Evolutionary conservation across 2,888 invertebrate species (phyloP), one percentile per base, ranked within the genome.

Genomic region (Tubulanus polymorphus): DNA sequence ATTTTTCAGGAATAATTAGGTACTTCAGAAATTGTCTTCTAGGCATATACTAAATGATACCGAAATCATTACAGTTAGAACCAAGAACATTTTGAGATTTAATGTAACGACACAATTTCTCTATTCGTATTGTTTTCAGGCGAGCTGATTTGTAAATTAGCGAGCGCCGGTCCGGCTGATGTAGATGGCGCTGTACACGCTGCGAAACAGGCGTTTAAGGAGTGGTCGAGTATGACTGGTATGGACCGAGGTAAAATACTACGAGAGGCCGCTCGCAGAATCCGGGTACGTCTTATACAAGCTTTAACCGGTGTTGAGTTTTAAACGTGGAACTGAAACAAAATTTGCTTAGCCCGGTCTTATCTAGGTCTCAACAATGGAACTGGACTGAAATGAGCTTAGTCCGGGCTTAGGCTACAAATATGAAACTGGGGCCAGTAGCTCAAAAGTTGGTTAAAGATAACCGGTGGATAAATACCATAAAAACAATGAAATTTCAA

Each of bases 161-260:
- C 52, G 10, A 62, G 56, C 48, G 64, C 74, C 12, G 70, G 73
- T 26, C 52, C 49, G 15, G 56, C 68, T 37, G 81, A 82, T 60
- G 76, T 83, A 2, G 68, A 80, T 54, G 54, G 60, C 29, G 81
- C 81, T 15, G 79, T 82, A 1, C 49, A 58, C 12, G 59, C 64
- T 51, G 80, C 82, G 0, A 68, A 67, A 53, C 53, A 63, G 12
- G 82, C 81, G 1, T 80, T 79, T 56, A 54, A 58, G 23, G 45
- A 55, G 0, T 83, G 83, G 83, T 72, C 76, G 6, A 60, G 68
- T 57, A 59, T 74, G 29, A 67, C 80, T 5, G 78, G 79, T 26
- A 70, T 73, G 45, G 80, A 82, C 60, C 68, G 83, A 54, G 82
- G 81, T 6, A 72, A 74, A 53, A 64, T 82, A 26, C 68, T 83